Conservation (phyloP, 2,888 invertebrate species). For the Cetonia aurata region DNA sequence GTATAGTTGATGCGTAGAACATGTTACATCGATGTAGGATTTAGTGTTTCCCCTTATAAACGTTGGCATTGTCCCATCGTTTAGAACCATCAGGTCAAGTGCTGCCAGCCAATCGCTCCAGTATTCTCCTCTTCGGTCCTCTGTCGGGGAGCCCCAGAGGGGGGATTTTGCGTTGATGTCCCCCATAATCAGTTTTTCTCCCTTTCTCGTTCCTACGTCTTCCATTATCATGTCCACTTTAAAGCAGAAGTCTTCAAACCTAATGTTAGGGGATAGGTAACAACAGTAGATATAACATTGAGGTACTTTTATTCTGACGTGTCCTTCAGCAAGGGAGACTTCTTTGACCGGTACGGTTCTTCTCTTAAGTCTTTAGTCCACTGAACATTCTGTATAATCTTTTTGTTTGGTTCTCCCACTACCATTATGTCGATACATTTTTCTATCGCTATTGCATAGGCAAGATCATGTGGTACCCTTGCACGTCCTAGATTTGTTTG, state of each 20-base stretch:
- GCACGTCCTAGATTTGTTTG: neutral
- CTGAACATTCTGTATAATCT: neutral
- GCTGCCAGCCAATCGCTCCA: slow-evolving; percentile 1
- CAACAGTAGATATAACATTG: neutral
- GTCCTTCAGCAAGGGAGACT: neutral
- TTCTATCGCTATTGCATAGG: neutral
- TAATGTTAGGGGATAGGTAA: slow-evolving; percentile 5
- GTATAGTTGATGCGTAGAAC: too few species aligned
- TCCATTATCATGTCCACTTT: too few species aligned
- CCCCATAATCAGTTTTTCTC: too few species aligned
- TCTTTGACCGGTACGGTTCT: too few species aligned
- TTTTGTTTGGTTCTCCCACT: neutral
- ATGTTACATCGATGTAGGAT: neutral
- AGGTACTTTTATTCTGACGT: neutral
- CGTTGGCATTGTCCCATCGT: neutral
- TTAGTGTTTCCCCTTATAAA: neutral
- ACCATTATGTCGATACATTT: neutral
- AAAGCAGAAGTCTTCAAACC: neutral
- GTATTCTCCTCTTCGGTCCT: neutral
- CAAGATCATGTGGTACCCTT: slow-evolving; percentile 1
- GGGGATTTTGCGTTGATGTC: too few species aligned
- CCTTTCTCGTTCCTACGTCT: too few species aligned
- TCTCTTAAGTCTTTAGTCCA: too few species aligned
- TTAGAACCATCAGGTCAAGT: neutral
- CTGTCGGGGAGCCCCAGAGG: too few species aligned